These are phyloP conservation scores for Carposina sasakii DNA, from an alignment of 1,140 invertebrate genomes.

Conservation along the genomic window DNA sequence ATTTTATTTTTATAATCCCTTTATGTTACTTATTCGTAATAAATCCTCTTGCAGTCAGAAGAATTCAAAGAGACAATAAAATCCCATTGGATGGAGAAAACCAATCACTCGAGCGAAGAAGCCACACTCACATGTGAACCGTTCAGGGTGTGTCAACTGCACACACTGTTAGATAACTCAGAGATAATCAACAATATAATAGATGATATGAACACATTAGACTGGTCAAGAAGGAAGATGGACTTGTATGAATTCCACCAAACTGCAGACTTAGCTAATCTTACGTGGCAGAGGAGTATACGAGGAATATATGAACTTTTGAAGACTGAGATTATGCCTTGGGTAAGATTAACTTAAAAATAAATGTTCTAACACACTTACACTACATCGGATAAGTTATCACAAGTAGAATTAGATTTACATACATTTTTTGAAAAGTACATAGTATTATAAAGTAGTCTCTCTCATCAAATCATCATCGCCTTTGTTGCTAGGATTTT, in stretches of 20 bases:
- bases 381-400: too few relatives aligned
- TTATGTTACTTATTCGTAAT: not conserved
- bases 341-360: conserved; percentile 51
- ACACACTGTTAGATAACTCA: conserved; percentile 73
- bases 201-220: conserved; percentile 76
- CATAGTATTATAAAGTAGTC: too few relatives aligned
- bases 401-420: too few relatives aligned
- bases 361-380: too few relatives aligned
- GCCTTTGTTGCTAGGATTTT: too few relatives aligned
- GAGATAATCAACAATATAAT: conserved; percentile 74
- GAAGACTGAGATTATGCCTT: conserved; percentile 73
- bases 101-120: conserved; percentile 37
- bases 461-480: too few relatives aligned
- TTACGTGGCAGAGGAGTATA: conserved; percentile 72
- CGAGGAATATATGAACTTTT: conserved; percentile 72
- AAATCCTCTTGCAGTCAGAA: conserved; percentile 43
- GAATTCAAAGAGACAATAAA: conserved; percentile 49
- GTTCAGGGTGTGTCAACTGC: conserved; percentile 73
- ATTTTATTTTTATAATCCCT: too few relatives aligned
- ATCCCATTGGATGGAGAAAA: conserved; percentile 45
- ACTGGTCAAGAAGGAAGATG: conserved; percentile 77
- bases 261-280: conserved; percentile 76
- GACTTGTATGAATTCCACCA: conserved; percentile 83
- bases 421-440: too few relatives aligned
- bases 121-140: conserved; percentile 49